Evolutionary conservation across 2,888 invertebrate species (phyloP), one percentile per base, ranked within the genome.

Genomic region (Bellardia pandia): DNA sequence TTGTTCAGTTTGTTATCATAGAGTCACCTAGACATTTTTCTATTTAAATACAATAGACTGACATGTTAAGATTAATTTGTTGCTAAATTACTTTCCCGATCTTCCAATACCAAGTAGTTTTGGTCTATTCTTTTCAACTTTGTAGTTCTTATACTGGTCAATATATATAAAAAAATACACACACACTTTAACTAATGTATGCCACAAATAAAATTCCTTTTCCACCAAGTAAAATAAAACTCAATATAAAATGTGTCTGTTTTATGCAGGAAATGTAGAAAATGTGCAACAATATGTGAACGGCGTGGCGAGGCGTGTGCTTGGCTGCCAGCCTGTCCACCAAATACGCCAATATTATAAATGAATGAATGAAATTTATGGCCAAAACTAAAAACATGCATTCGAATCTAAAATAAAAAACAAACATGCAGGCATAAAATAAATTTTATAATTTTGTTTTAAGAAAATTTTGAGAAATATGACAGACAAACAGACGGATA

Each of bases 281-380:
- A 68, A 68, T 75, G 64, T 83, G 78, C 86, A 86, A 75, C 83
- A 83, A 79, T 62, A 75, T 79, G 83, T 75, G 37, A n/a, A 69
- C 53, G 74, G 69, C 68, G 74, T 51, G 51, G 13, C 5, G 37
- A 3, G 3, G 45, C 45, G 45, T 80, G 85, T 72, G 76, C 56
- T 64, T 37, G 37, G 37, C 37, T 77, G 23, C 23, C 23, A 23
- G 56, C 16, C 14, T 69, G 16, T 48, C 69, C n/a, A 51, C 37
- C 11, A n/a, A 42, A 62, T 8, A 64, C 13, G 76, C 71, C 60
- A 69, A 68, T 68, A 69, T 40, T 16, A 30, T 1, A 74, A 76
- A 75, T 37, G 23, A 64, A 78, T 69, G 56, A 80, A 64, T 40
- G 56, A 74, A 74, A 71, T 77, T 71, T 71, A 77, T 83, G 69